Evolutionary conservation across 2,797 vertebrate genomes (phyloP).

Genomic region (Hozukius guyotensis): DNA sequence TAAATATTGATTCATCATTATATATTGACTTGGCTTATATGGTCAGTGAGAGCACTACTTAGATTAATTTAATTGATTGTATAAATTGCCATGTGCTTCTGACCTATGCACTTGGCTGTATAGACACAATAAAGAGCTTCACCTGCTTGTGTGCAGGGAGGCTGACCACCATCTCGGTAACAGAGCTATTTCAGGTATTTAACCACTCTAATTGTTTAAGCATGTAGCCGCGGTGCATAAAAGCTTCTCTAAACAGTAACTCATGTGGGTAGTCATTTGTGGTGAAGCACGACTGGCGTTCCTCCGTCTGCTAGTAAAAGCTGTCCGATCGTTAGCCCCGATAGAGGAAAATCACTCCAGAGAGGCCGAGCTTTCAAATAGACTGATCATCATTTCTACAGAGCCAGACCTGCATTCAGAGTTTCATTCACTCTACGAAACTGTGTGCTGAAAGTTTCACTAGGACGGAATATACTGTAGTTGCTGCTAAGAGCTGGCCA

Average conservation of each 20-base stretch:
- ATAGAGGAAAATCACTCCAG: conserved; percentile 37
- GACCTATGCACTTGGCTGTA: background rate
- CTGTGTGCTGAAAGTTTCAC: background rate
- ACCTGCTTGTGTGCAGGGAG: conserved; percentile 56
- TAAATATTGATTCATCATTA: too few relatives aligned
- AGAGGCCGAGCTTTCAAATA: conserved; percentile 5
- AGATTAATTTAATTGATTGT: background rate
- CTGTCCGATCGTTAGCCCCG: conserved; percentile 39
- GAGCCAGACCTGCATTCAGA: background rate
- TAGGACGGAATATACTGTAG: background rate
- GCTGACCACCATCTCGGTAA: conserved; percentile 28
- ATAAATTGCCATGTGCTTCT: background rate
- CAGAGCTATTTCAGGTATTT: conserved; percentile 74
- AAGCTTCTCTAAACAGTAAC: conserved; percentile 73
- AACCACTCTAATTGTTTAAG: conserved; percentile 75
- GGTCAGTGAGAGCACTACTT: background rate
- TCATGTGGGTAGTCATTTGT: conserved; percentile 65
- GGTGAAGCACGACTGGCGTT: conserved; percentile 54
- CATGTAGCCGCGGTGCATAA: conserved; percentile 65
- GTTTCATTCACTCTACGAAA: background rate
- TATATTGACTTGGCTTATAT: background rate
- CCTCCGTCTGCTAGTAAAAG: conserved; percentile 57
- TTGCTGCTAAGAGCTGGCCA: background rate
- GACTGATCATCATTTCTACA: background rate
- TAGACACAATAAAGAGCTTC: conserved; percentile 30